These are phyloP conservation scores for Manis crassicaudata DNA, from an alignment of 2,797 vertebrate genomes.

Conservation along the genomic window DNA sequence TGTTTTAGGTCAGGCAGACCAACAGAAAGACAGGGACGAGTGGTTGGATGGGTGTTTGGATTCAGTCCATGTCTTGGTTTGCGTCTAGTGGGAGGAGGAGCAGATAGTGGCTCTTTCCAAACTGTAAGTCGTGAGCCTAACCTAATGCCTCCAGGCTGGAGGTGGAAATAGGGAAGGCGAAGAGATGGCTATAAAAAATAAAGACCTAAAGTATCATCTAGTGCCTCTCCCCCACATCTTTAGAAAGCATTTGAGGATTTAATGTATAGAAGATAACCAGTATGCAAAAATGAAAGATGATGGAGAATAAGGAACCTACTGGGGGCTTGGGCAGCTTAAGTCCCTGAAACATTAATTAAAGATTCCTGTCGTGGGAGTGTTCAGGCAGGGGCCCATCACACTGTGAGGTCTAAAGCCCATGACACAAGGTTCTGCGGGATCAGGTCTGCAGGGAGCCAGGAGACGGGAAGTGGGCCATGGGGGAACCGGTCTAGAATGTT, in stretches of 20 bases:
- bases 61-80: neutral
- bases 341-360: neutral
- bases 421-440: neutral
- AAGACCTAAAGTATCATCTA: neutral
- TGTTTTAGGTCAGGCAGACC: neutral
- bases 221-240: neutral
- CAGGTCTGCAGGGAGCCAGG: constrained; percentile 54
- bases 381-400: neutral
- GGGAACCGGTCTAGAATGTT: constrained; percentile 82
- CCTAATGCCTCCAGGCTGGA: neutral
- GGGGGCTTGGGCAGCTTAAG: neutral
- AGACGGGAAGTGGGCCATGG: constrained; percentile 77
- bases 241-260: neutral
- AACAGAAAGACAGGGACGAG: neutral
- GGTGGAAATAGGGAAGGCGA: neutral
- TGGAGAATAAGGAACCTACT: neutral
- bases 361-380: neutral
- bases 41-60: neutral
- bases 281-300: constrained; percentile 18
- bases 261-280: neutral
- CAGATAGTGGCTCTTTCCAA: neutral
- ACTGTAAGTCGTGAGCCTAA: neutral
- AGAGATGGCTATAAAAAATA: neutral
- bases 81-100: neutral
- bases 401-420: constrained; percentile 11